Percentiles rank a stretch among this genome's conserved stretches.
Evolutionary conservation across 2,888 invertebrate genomes (phyloP).

Genomic region (Lagria hirta): DNA sequence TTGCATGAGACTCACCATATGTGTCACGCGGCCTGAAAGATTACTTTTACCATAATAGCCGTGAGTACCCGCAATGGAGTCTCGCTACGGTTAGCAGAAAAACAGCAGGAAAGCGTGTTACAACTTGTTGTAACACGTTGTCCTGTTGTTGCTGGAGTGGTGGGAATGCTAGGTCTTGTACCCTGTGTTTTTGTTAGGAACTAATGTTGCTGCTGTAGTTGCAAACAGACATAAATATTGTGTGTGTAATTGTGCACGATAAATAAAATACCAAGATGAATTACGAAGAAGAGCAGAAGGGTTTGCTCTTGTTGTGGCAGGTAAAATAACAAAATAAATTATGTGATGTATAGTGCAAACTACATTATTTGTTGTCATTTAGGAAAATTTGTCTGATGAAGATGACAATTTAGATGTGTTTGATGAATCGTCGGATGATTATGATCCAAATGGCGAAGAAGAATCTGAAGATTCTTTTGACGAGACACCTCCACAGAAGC

Average conservation of each 20-base stretch:
- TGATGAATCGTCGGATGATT: constrained; percentile 5
- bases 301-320: constrained; percentile 4
- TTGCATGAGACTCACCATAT: constrained; percentile 2
- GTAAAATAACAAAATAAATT: constrained; percentile 6
- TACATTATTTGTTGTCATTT: constrained; percentile 4
- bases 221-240: neutral
- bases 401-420: constrained; percentile 2
- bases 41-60: constrained; percentile 3
- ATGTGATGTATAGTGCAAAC: constrained; percentile 3
- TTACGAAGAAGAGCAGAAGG: constrained; percentile 5
- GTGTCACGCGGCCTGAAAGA: constrained; percentile 4
- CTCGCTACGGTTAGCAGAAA: constrained; percentile 2
- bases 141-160: constrained; percentile 2
- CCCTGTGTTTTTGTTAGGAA: constrained; percentile 3
- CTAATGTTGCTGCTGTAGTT: constrained; percentile 2
- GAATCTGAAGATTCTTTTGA: constrained; percentile 4
- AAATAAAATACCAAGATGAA: constrained; percentile 1
- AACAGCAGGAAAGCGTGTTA: no score
- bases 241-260: neutral
- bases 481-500: constrained; percentile 2
- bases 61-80: neutral
- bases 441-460: constrained; percentile 4
- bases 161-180: no score
- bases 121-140: constrained; percentile 1
- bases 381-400: constrained; percentile 6